These are phyloP conservation scores for Ceraclea dissimilis DNA, from an alignment of 2,888 invertebrate species.

Conservation along the genomic window DNA sequence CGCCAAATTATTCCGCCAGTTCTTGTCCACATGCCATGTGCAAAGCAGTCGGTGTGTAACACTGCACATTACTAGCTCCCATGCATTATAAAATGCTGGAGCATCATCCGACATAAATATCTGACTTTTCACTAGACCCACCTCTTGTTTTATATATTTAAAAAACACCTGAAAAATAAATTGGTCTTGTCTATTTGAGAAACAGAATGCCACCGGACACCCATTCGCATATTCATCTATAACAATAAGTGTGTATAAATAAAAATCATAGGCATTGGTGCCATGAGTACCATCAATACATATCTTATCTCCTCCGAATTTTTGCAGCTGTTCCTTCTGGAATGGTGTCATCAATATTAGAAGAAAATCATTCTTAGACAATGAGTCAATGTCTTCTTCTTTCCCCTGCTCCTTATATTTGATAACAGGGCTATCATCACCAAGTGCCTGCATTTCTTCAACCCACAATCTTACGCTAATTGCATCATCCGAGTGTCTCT, in stretches of 20 bases:
- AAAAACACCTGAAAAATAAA: not conserved
- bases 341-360: too few relatives aligned
- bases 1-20: not conserved
- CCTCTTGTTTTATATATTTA: not conserved
- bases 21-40: not conserved
- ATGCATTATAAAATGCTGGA: conserved; percentile 2
- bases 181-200: not conserved
- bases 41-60: not conserved
- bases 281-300: too few relatives aligned
- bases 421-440: not conserved
- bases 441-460: not conserved
- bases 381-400: too few relatives aligned
- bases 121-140: not conserved
- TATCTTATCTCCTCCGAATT: too few relatives aligned
- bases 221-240: not conserved
- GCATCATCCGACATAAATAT: not conserved
- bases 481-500: not conserved
- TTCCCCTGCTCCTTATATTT: too few relatives aligned
- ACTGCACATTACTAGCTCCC: not conserved
- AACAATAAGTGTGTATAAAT: not conserved
- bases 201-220: not conserved
- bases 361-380: too few relatives aligned
- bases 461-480: too few relatives aligned
- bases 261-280: not conserved
- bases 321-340: too few relatives aligned